Percentiles rank a stretch among this genome's conserved stretches.
phyloP scores from a whole-genome alignment of 2,888 invertebrate species.

The Melanotus villosus region DNA sequence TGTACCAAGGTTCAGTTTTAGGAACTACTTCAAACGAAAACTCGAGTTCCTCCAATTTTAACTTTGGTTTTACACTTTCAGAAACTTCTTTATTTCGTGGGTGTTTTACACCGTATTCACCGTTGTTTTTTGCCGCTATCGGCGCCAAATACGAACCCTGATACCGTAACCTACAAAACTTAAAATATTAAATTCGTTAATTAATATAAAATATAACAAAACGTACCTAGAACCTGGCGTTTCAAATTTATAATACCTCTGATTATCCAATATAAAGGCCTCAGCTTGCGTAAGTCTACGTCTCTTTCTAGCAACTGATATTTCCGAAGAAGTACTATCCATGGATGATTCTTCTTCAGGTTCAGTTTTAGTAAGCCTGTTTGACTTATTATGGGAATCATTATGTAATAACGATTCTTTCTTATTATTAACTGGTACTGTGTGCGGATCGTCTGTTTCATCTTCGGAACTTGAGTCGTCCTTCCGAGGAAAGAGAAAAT shows the following conservation, averaged over 20 bases:
- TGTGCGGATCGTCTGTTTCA: constrained; percentile 71
- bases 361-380: constrained; percentile 24
- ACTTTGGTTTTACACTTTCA: constrained; percentile 57
- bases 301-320: constrained; percentile 59
- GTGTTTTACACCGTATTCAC: constrained; percentile 62
- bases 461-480: constrained; percentile 74
- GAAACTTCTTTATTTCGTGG: constrained; percentile 23
- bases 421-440: constrained; percentile 49
- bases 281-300: constrained; percentile 72
- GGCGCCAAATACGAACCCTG: constrained; percentile 64
- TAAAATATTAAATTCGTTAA: not conserved
- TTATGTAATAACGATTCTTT: constrained; percentile 36
- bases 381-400: constrained; percentile 21
- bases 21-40: constrained; percentile 85
- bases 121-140: constrained; percentile 57
- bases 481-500: constrained; percentile 86
- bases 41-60: constrained; percentile 74
- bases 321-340: constrained; percentile 58
- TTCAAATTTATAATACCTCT: constrained; percentile 72
- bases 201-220: constrained; percentile 11
- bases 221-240: constrained; percentile 68
- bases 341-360: constrained; percentile 58
- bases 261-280: constrained; percentile 73
- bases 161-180: constrained; percentile 62
- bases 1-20: constrained; percentile 83